Percentiles rank a stretch among this genome's conserved stretches.
Conservation (phyloP, 2,888 invertebrate species). For the Xanthorhoe spadicearia region DNA sequence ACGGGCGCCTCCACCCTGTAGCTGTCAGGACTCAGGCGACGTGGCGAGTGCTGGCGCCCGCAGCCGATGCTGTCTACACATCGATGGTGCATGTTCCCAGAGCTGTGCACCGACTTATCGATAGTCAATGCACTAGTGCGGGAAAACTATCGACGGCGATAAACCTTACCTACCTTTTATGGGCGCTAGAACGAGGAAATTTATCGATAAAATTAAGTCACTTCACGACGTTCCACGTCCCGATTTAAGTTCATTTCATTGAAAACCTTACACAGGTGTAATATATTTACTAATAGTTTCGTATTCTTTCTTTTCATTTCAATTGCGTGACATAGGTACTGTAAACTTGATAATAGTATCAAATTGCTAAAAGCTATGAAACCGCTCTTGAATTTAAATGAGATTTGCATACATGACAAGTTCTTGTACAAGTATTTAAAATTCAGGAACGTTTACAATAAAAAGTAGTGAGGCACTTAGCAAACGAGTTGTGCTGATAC, state of each 20-base stretch:
- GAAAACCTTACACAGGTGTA: no score
- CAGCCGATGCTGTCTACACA: conserved; percentile 28
- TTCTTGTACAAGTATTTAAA: no score
- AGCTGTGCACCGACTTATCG: conserved; percentile 9
- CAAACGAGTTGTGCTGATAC: background rate
- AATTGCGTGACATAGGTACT: no score
- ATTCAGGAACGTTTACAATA: background rate
- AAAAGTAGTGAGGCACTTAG: background rate
- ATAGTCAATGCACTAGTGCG: conserved; percentile 7
- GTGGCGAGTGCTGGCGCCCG: conserved; percentile 7
- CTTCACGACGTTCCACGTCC: no score
- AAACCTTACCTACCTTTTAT: background rate
- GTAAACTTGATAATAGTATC: background rate
- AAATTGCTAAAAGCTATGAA: background rate
- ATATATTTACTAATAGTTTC: no score
- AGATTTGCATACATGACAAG: background rate
- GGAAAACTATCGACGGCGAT: conserved; percentile 4
- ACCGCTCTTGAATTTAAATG: background rate
- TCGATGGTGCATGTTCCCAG: conserved; percentile 29
- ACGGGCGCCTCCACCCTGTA: conserved; percentile 9
- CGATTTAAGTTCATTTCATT: no score
- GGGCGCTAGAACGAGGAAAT: background rate
- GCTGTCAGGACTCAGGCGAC: conserved; percentile 2
- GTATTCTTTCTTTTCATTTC: no score
- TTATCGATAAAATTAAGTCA: background rate